Base-by-base conservation (phyloP, 2,888 invertebrate species). In the Cryptocheilus praepositus region DNA sequence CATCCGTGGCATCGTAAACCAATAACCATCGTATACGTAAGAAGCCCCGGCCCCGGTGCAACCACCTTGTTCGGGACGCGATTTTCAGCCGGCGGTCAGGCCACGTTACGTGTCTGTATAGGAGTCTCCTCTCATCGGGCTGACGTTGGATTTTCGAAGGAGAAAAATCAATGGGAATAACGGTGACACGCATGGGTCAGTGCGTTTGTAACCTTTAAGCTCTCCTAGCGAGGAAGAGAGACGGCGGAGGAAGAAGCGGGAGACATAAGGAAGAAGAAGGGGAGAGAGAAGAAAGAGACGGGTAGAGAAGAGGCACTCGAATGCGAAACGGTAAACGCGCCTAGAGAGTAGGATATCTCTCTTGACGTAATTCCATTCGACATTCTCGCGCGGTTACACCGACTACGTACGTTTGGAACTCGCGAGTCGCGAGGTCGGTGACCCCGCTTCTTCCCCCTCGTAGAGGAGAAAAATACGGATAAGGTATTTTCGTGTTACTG, bases 171-270 rank as follows among this genome's bases (percentile, higher is more conserved):
- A 73, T 77, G 75, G 79, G 71, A 79, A 79, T 79, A 79, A 79
- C 79, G 79, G 79, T 79, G 79, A 79, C 79, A 79, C 79, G 79
- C 77, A 79, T 79, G 79, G 79, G 79, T 79, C 79, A 79, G 79
- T 79, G 79, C 79, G 79, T 79, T 79, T 77, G 64, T 79, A 79
- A 79, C 79, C 79, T 79, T 76, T 74, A 65, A 67, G 77, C 64
- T 68, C 67, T 51, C 68, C 54, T 59, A 59, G 54, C 52, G 46
- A 54, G 53, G 49, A 57, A 46, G 52, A 18, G 49, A 11, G 7
- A 49, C 49, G 49, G 4, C 49, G 36, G 18, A 11, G 43, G 53
- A 45, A 54, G 19, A 22, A 22, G 55, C n/a, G n/a, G n/a, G n/a
- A n/a, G n/a, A n/a, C n/a, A n/a, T n/a, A 58, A 61, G 46, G 57